Conservation (phyloP, 2,113 vertebrate species). For the Glaucomys volans region DNA sequence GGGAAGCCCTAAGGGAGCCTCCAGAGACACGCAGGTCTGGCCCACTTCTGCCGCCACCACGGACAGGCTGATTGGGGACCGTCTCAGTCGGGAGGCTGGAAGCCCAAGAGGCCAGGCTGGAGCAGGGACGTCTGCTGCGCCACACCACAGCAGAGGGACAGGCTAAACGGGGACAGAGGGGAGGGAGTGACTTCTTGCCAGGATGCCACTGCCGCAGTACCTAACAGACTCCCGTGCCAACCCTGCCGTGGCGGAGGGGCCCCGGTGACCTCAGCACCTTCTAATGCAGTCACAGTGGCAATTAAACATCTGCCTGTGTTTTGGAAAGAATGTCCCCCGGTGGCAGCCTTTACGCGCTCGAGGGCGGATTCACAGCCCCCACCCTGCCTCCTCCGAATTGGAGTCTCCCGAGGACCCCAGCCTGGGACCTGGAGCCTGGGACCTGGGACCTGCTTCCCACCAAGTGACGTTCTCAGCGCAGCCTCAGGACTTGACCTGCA, state of each 20-base stretch:
- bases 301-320: background rate
- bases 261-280: background rate
- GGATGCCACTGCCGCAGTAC: background rate
- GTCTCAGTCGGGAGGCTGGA: background rate
- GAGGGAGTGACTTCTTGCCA: fast-evolving
- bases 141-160: too few relatives aligned
- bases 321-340: too few relatives aligned
- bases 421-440: too few relatives aligned
- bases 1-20: too few relatives aligned
- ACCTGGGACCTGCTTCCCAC: background rate
- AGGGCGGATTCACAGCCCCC: background rate
- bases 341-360: background rate
- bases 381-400: background rate
- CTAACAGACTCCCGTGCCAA: background rate
- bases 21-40: too few relatives aligned
- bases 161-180: background rate
- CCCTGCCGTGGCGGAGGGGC: background rate
- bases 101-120: too few relatives aligned
- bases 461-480: background rate
- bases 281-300: background rate
- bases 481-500: background rate
- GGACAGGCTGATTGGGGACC: fast-evolving
- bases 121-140: fast-evolving
- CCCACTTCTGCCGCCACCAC: background rate
- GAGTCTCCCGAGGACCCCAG: background rate